These are phyloP conservation scores for Limosa lapponica DNA, from an alignment of 2,797 vertebrate species.

Conservation along the genomic window DNA sequence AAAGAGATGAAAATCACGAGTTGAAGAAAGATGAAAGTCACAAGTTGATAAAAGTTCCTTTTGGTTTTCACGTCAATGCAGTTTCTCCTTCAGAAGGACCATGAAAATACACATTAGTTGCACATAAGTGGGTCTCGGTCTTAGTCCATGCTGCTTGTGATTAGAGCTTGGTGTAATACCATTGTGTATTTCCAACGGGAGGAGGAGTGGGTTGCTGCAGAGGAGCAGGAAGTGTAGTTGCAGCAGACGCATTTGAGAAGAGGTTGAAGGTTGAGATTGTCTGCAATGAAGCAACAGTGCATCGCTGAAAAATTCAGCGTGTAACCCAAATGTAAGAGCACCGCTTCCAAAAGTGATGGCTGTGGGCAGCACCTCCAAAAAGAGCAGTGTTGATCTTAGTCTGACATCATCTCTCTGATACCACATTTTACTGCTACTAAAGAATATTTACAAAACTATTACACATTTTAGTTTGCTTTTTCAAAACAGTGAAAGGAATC, in stretches of 20 bases:
- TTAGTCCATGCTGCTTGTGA: neutral
- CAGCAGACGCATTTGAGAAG: neutral
- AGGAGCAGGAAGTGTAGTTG: neutral
- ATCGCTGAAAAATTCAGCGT: neutral
- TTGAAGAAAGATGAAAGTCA: neutral
- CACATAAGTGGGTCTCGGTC: neutral
- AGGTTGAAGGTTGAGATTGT: neutral
- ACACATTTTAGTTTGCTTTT: neutral
- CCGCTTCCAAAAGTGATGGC: neutral
- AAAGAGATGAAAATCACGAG: neutral
- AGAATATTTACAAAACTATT: neutral
- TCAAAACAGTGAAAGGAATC: neutral
- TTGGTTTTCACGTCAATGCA: neutral
- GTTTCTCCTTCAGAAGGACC: neutral
- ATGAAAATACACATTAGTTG: neutral
- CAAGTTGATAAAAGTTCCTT: neutral
- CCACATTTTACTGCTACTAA: neutral
- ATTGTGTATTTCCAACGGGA: fast-evolving
- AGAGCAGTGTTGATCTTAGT: neutral
- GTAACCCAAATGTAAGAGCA: neutral
- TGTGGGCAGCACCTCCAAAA: neutral
- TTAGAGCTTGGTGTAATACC: neutral
- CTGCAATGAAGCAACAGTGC: neutral
- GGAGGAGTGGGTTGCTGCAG: neutral
- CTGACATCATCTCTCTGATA: neutral